Percentiles rank a stretch among this genome's conserved stretches.
Conservation (phyloP, 2,888 invertebrate species). For the Cataglyphis cursor region DNA sequence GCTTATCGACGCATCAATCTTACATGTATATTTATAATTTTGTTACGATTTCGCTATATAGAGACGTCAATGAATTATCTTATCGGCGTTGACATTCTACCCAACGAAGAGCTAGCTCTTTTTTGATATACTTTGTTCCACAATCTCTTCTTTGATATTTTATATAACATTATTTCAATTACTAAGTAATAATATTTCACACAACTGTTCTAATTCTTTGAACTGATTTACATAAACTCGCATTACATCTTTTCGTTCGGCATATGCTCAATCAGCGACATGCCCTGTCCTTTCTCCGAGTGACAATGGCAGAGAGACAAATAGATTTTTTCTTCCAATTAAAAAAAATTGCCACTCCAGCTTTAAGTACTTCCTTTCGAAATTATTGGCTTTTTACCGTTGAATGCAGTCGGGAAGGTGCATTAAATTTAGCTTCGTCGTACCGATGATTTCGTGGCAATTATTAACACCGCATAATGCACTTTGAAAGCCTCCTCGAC, state of each 20-base stretch:
- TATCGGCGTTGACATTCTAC: neutral
- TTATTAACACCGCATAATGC: constrained; percentile 19
- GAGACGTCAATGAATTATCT: constrained; percentile 20
- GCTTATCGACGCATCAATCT: constrained; percentile 13
- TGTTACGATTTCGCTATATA: constrained; percentile 10
- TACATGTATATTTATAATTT: constrained; percentile 12
- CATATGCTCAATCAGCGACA: neutral
- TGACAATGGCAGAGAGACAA: constrained; percentile 1
- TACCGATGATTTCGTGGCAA: neutral
- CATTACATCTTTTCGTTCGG: neutral
- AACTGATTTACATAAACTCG: neutral
- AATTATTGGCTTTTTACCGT: constrained; percentile 25
- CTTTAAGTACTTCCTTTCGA: constrained; percentile 2
- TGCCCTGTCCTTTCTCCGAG: neutral
- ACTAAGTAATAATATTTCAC: constrained; percentile 2
- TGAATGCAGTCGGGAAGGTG: constrained; percentile 22
- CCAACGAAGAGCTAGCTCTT: neutral
- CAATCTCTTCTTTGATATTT: neutral
- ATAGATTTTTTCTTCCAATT: constrained; percentile 13
- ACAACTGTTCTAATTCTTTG: neutral
- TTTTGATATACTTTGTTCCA: neutral
- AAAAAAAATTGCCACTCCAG: constrained; percentile 7
- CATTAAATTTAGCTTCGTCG: constrained; percentile 19
- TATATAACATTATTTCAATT: constrained; percentile 11
- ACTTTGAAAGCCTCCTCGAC: constrained; percentile 9